A percentile compares a stretch with the other conserved stretches of the same genome.
phyloP scores from a whole-genome alignment of 2,888 invertebrate species.

The Rhagonycha fulva region DNA sequence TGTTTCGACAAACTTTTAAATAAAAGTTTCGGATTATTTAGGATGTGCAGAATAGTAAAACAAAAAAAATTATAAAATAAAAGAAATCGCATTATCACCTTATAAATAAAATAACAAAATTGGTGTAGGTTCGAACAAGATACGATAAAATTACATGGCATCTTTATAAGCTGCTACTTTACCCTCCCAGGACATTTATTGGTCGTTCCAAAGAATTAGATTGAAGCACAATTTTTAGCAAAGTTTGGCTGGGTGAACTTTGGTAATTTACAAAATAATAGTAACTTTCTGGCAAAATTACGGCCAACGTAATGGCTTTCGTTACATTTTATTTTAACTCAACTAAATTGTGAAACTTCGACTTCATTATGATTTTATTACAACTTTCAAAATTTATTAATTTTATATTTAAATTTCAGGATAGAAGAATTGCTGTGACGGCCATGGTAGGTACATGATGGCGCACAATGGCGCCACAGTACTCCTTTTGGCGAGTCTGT shows the following conservation, averaged over 20 bases:
- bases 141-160: conserved; percentile 19
- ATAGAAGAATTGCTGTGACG: conserved; percentile 11
- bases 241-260: conserved; percentile 16
- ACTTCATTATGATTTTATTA: not conserved
- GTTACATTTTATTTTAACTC: conserved; percentile 2
- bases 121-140: conserved; percentile 20
- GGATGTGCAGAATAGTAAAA: not conserved
- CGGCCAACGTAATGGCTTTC: not conserved
- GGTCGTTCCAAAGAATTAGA: conserved; percentile 20
- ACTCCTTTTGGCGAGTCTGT: conserved; percentile 41
- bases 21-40: not conserved
- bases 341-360: conserved; percentile 2
- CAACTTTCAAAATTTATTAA: not conserved
- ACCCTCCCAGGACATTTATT: conserved; percentile 17
- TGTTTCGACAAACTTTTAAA: conserved; percentile 1
- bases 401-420: conserved; percentile 15
- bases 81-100: conserved; percentile 2
- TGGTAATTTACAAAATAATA: conserved; percentile 10
- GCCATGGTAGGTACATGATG: conserved; percentile 43
- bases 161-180: conserved; percentile 17
- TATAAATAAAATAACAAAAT: conserved; percentile 15
- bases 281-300: not conserved
- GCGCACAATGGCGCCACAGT: conserved; percentile 47
- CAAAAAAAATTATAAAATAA: not conserved
- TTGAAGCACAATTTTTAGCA: conserved; percentile 15